Evolutionary conservation across 2,113 vertebrate species (phyloP).

Genomic region (Leptosomus discolor): DNA sequence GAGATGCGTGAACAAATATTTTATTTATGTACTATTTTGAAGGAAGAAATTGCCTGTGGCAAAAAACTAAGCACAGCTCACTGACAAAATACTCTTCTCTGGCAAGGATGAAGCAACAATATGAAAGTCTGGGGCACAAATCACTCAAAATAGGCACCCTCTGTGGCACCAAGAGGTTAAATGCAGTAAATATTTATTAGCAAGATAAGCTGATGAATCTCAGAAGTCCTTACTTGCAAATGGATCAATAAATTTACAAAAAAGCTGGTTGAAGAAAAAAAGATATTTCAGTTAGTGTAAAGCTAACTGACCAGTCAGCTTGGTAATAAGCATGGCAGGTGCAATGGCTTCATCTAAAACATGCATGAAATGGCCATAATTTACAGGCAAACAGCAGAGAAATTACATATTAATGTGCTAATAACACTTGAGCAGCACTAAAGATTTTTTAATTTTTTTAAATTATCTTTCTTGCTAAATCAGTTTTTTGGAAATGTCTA

Average conservation of each 20-base stretch:
- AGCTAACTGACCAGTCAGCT: constrained; percentile 17
- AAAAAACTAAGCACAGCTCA: background rate
- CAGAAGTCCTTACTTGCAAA: background rate
- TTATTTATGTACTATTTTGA: constrained; percentile 39
- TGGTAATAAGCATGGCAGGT: constrained; percentile 25
- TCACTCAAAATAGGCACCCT: background rate
- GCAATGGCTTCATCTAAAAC: constrained; percentile 3
- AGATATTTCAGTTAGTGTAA: background rate
- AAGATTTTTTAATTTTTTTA: background rate
- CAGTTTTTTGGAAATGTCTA: background rate
- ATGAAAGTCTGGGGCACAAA: background rate
- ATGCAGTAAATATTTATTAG: constrained; percentile 15
- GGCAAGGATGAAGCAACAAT: background rate
- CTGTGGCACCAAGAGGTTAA: constrained; percentile 26
- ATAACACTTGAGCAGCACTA: background rate
- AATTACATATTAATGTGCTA: background rate
- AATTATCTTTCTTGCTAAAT: background rate
- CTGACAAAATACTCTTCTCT: background rate
- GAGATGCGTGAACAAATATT: constrained; percentile 23
- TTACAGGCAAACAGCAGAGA: background rate
- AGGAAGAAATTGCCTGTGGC: constrained; percentile 10
- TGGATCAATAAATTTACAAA: background rate
- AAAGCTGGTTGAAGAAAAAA: background rate
- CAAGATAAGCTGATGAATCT: background rate
- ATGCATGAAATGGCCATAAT: background rate